Conservation (phyloP, 1,140 invertebrate genomes). For the Thalassaphorura encarpata region DNA sequence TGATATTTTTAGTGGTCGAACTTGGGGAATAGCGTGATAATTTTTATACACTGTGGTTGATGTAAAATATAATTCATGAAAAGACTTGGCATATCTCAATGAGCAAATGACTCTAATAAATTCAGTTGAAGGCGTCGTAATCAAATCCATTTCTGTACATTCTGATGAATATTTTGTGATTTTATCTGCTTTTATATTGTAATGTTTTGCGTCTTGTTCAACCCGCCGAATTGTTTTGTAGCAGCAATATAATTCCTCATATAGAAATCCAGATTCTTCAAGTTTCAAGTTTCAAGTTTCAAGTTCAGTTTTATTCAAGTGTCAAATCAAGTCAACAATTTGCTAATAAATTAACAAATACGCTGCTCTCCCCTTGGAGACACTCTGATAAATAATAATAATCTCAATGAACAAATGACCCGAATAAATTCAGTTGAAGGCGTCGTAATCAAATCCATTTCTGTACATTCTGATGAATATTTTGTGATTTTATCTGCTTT, state of each 20-base stretch:
- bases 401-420: too few species aligned
- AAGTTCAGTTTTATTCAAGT: background rate
- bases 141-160: background rate
- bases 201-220: too few species aligned
- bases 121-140: background rate
- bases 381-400: too few species aligned
- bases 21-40: constrained; percentile 10
- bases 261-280: background rate
- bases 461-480: too few species aligned
- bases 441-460: too few species aligned
- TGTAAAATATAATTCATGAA: background rate
- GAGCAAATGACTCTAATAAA: constrained; percentile 8
- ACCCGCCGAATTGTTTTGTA: too few species aligned
- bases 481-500: constrained; percentile 8
- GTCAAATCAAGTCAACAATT: too few species aligned
- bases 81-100: background rate
- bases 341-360: too few species aligned
- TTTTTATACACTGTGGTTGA: constrained; percentile 7
- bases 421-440: too few species aligned
- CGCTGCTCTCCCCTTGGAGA: too few species aligned
- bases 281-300: background rate
- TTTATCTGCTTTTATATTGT: too few species aligned
- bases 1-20: background rate
- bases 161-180: background rate
- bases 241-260: too few species aligned